Conservation (phyloP, 2,797 vertebrate species). For the Cirrhinus molitorella region DNA sequence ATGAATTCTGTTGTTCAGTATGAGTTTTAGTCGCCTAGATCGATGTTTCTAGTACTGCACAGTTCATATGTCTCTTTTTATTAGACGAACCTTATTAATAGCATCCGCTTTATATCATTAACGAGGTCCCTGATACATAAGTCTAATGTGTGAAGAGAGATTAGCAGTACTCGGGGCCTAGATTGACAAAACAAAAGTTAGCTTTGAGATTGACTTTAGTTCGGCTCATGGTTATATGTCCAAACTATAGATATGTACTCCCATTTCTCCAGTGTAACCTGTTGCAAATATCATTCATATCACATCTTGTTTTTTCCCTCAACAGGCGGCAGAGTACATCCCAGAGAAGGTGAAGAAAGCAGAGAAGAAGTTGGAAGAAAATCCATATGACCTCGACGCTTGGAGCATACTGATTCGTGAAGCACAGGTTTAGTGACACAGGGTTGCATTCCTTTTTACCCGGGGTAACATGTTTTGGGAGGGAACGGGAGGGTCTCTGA, state of each 20-base stretch:
- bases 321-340: conserved; percentile 92
- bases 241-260: neutral
- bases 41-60: neutral
- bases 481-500: conserved; percentile 54
- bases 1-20: neutral
- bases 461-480: conserved; percentile 78
- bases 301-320: neutral
- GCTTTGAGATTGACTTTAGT: neutral
- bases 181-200: too few species aligned
- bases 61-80: neutral
- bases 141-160: neutral
- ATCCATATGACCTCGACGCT: conserved; percentile 99
- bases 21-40: neutral
- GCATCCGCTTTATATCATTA: neutral
- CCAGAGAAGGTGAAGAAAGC: conserved; percentile 99
- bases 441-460: conserved; percentile 97
- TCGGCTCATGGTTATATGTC: neutral
- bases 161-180: neutral
- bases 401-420: conserved; percentile 99
- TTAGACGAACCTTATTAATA: neutral
- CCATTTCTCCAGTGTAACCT: neutral
- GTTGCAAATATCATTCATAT: neutral
- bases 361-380: conserved; percentile 99
- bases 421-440: conserved; percentile 99
- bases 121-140: neutral